Evolutionary conservation across 2,888 invertebrate genomes (phyloP).

Genomic region (Diplolepis rosae): DNA sequence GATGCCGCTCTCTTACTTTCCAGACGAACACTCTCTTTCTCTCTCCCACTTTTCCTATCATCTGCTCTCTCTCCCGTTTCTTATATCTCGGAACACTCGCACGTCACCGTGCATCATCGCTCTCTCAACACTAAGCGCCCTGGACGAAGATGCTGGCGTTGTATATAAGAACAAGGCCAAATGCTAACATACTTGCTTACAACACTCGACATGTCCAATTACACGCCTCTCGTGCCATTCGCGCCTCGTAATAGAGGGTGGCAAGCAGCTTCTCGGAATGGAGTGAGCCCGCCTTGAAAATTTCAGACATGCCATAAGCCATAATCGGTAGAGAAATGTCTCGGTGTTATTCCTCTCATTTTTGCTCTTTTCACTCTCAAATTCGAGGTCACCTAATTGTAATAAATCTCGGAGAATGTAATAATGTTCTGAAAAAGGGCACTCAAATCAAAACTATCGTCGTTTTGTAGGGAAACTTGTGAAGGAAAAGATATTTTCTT

Average conservation of each 20-base stretch:
- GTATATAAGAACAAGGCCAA: constrained; percentile 45
- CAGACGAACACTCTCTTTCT: constrained; percentile 11
- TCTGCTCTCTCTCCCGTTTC: not conserved
- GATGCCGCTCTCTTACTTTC: constrained; percentile 53
- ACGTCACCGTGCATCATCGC: constrained; percentile 35
- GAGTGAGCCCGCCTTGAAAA: constrained; percentile 46
- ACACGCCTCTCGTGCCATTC: constrained; percentile 60
- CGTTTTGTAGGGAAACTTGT: too few relatives aligned
- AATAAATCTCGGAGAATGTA: too few relatives aligned
- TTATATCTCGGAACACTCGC: not conserved
- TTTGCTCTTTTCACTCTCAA: not conserved
- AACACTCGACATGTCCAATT: constrained; percentile 63
- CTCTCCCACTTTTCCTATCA: not conserved
- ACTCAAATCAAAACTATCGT: too few relatives aligned
- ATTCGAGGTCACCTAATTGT: not conserved
- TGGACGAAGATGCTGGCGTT: constrained; percentile 30
- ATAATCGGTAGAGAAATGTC: not conserved
- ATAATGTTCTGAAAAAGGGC: too few relatives aligned
- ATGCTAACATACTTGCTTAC: constrained; percentile 45
- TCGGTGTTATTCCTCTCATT: not conserved
- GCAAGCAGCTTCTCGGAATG: constrained; percentile 44
- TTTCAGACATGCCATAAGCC: constrained; percentile 35
- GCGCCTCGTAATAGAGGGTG: constrained; percentile 51
- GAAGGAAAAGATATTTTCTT: too few relatives aligned
- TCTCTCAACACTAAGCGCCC: constrained; percentile 21